Conservation (phyloP, 2,888 invertebrate species). For the Suillia variegata region DNA sequence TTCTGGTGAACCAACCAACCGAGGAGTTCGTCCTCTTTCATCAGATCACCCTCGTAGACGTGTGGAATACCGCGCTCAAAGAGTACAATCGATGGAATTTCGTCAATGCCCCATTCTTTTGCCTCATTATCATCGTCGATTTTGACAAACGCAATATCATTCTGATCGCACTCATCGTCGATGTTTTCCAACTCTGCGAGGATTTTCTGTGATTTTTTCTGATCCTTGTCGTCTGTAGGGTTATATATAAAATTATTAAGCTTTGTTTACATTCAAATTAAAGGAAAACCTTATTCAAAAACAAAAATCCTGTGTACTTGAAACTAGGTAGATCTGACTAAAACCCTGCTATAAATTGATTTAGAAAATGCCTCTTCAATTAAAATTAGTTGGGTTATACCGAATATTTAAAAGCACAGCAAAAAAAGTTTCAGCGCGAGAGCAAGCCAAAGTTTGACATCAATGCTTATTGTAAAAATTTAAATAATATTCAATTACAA, state of each 20-base stretch:
- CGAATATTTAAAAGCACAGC: too few species aligned
- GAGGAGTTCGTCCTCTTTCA: slow-evolving; percentile 87
- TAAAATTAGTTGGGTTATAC: too few species aligned
- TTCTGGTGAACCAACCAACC: slow-evolving; percentile 92
- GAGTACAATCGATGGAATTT: slow-evolving; percentile 79
- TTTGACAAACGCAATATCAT: slow-evolving; percentile 90
- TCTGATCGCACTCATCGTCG: slow-evolving; percentile 91
- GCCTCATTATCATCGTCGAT: slow-evolving; percentile 88
- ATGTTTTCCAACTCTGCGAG: slow-evolving; percentile 86
- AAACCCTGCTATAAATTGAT: too few species aligned
- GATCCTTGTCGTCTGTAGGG: slow-evolving; percentile 83
- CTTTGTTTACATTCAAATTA: too few species aligned
- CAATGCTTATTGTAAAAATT: too few species aligned
- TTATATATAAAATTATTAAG: background rate
- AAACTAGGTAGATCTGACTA: too few species aligned
- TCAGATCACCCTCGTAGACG: slow-evolving; percentile 81
- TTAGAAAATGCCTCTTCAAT: too few species aligned
- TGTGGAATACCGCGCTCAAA: slow-evolving; percentile 77
- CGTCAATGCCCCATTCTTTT: slow-evolving; percentile 86
- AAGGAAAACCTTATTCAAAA: too few species aligned
- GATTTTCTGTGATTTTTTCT: slow-evolving; percentile 87
- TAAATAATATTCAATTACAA: too few species aligned
- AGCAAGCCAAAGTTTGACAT: too few species aligned
- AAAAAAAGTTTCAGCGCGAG: too few species aligned
- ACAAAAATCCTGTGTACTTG: too few species aligned